Base-by-base conservation (phyloP, 2,797 vertebrate species). In the Pseudocheirus occidentalis region DNA sequence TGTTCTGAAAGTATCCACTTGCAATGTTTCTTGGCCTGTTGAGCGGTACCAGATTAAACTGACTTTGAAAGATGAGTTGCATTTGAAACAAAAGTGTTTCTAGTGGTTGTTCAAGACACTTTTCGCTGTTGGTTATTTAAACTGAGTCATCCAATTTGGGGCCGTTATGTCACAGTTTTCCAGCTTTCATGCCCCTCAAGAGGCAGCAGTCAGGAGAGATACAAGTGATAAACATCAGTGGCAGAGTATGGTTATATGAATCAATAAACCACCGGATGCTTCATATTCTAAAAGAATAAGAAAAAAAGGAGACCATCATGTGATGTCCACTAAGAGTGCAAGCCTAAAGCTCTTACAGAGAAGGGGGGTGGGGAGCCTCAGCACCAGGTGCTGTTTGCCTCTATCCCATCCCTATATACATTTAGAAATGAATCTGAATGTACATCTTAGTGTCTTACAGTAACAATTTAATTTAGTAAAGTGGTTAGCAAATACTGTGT, bases 231-330 rank as follows among this genome's bases (percentile, higher is more conserved):
- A 97, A 97, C 96, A 93, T 95, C 94, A 93, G 97, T 97, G 97
- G 95, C 97, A 96, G 95, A 95, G 95, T 87, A 95, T 95, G 98
- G 97, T 98, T 97, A 92, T 24, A 56, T 55, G 89, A 96, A 98
- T 98, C 98, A 93, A 97, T 98, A 98, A 98, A 97, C 97, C 97
- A 98, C 95, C 97, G 98, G 95, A 97, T 97, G 95, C 92, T 98
- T 98, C n/a, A 56, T 95, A 97, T 98, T 98, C 97, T 98, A 97
- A 98, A 98, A 95, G 96, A 95, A 96, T 95, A 90, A 94, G 96
- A 93, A 97, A 73, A 46, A 46, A 18, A 56, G 52, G 53, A 55
- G 34, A 31, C 94, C 28, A 0, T 91, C 52, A 3, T 0, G 0
- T 92, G 57, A 57, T 93, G 92, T 96, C 95, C 90, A 12, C 7